phyloP scores from a whole-genome alignment of 1,140 invertebrate genomes.

The Drosophila kohkoa region DNA sequence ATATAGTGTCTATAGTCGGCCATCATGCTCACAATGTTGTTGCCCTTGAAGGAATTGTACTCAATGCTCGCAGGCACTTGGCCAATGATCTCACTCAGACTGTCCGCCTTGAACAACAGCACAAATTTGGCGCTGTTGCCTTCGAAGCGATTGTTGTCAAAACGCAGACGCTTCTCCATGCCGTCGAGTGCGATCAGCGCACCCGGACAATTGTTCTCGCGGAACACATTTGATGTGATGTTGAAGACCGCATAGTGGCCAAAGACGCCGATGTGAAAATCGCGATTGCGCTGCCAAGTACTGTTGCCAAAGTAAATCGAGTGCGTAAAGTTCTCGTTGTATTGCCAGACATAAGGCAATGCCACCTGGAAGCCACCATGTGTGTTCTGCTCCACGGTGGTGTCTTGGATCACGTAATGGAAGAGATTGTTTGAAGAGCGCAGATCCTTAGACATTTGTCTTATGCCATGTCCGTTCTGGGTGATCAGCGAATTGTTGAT shows the following conservation, averaged over 20 bases:
- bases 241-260: slow-evolving; percentile 96
- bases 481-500: slow-evolving; percentile 93
- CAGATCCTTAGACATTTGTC: slow-evolving; percentile 95
- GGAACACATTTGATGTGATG: slow-evolving; percentile 94
- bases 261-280: slow-evolving; percentile 93
- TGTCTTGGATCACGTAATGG: slow-evolving; percentile 96
- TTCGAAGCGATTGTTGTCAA: slow-evolving; percentile 92
- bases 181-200: slow-evolving; percentile 95
- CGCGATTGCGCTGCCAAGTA: slow-evolving; percentile 93
- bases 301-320: slow-evolving; percentile 94
- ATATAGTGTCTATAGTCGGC: slow-evolving; percentile 64
- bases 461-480: slow-evolving; percentile 93
- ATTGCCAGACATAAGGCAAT: slow-evolving; percentile 97
- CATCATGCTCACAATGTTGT: slow-evolving; percentile 85
- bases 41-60: slow-evolving; percentile 92
- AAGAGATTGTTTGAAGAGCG: slow-evolving; percentile 97
- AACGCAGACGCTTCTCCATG: slow-evolving; percentile 98
- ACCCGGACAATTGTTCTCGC: slow-evolving; percentile 92
- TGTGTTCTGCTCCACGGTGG: slow-evolving; percentile 93
- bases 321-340: slow-evolving; percentile 97
- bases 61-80: slow-evolving; percentile 92
- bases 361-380: slow-evolving; percentile 93
- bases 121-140: slow-evolving; percentile 94
- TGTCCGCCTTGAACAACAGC: slow-evolving; percentile 95
- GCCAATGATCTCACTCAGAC: slow-evolving; percentile 96